phyloP scores from a whole-genome alignment of 2,797 vertebrate genomes.

The Salarias fasciatus region DNA sequence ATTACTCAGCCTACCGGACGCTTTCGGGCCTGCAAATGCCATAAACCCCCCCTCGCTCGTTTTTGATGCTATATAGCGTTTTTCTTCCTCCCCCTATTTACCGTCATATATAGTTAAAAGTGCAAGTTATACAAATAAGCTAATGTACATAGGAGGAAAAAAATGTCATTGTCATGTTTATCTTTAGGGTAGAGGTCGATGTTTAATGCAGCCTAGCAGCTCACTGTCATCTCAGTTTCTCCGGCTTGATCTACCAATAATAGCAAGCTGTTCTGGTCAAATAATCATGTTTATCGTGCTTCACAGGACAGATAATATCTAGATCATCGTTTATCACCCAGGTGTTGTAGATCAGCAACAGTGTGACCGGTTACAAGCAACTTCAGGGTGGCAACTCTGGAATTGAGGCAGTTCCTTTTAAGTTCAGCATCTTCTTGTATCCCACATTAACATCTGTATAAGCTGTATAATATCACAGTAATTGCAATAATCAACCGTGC shows the following conservation, averaged over 20 bases:
- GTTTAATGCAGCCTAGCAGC: conserved; percentile 43
- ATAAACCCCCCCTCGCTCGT: conserved; percentile 20
- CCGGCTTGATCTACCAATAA: conserved; percentile 35
- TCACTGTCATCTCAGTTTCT: conserved; percentile 38
- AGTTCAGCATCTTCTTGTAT: conserved; percentile 39
- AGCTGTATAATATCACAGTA: conserved; percentile 57
- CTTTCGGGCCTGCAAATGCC: conserved; percentile 1
- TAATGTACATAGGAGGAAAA: conserved; percentile 42
- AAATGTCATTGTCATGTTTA: conserved; percentile 36
- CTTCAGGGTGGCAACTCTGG: conserved; percentile 38
- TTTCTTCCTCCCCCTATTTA: conserved; percentile 12
- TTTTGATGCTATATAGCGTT: conserved; percentile 29
- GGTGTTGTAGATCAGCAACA: conserved; percentile 27
- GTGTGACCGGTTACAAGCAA: conserved; percentile 27
- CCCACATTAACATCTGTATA: conserved; percentile 36
- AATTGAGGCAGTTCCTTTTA: conserved; percentile 1
- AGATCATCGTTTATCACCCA: conserved; percentile 10
- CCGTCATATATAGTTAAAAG: conserved; percentile 34
- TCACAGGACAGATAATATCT: conserved; percentile 2
- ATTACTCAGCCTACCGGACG: too few species aligned
- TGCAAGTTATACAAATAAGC: conserved; percentile 43
- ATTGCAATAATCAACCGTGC: conserved; percentile 66
- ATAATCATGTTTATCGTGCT: conserved; percentile 37
- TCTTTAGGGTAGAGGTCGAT: conserved; percentile 30
- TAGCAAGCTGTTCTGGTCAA: conserved; percentile 12